These are phyloP conservation scores for Dendrophyllia cribrosa DNA, from an alignment of 64 coral and sea anemone genomes.

Conservation along the genomic window DNA sequence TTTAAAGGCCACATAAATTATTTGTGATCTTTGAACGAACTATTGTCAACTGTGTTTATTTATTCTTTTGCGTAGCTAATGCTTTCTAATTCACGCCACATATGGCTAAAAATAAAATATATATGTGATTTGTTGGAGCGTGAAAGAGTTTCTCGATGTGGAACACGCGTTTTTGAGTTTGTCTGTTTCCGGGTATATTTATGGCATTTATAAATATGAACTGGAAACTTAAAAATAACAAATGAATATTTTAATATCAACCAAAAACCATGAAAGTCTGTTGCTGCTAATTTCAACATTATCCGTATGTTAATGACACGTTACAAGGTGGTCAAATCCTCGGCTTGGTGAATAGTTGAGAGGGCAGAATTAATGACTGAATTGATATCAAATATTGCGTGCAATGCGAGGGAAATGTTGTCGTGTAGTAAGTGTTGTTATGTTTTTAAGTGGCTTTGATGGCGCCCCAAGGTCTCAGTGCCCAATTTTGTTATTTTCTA, in stretches of 20 bases:
- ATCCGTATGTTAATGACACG: not conserved
- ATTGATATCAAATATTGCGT: conserved; percentile 11
- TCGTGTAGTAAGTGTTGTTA: conserved; percentile 14
- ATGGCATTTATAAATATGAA: not conserved
- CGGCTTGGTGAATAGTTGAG: not conserved
- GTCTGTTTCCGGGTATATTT: not conserved
- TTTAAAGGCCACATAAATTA: conserved; percentile 9
- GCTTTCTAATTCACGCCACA: not conserved
- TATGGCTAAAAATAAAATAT: not conserved
- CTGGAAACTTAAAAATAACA: conserved; percentile 11
- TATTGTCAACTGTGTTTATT: conserved; percentile 13
- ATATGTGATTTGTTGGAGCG: not conserved
- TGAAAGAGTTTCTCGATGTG: not conserved
- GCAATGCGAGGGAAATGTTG: not conserved
- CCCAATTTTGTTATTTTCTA: conserved; percentile 6
- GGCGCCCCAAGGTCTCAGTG: not conserved
- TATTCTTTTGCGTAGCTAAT: conserved; percentile 6
- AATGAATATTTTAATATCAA: not conserved
- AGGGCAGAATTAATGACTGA: conserved; percentile 28
- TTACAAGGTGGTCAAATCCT: not conserved
- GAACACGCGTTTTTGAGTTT: not conserved
- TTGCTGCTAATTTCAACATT: not conserved
- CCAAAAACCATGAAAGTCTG: not conserved
- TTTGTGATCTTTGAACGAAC: conserved; percentile 14
- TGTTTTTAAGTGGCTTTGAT: conserved; percentile 1